These are phyloP conservation scores for Cygnus olor DNA, from an alignment of 2,797 vertebrate genomes.

Conservation along the genomic window DNA sequence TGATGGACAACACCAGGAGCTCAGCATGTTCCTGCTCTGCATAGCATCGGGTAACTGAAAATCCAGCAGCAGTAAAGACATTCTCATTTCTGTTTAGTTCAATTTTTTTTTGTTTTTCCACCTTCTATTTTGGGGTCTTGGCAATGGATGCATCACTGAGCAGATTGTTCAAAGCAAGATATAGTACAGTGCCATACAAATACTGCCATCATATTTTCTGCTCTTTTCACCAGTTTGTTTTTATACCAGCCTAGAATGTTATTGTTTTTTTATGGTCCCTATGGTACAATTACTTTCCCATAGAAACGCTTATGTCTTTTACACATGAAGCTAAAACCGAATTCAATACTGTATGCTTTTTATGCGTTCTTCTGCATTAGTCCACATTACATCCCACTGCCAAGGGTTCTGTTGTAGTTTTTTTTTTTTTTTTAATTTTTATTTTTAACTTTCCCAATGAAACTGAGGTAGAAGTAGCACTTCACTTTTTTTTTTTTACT, in stretches of 20 bases:
- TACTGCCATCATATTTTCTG: not conserved
- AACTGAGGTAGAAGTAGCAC: not conserved
- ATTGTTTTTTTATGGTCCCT: not conserved
- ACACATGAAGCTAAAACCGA: constrained; percentile 33
- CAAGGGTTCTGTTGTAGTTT: not conserved
- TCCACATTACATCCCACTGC: not conserved
- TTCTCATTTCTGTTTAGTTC: not conserved
- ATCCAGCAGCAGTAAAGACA: not conserved
- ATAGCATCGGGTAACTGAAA: not conserved
- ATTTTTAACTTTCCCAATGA: not conserved
- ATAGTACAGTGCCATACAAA: not conserved
- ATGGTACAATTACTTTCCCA: not conserved
- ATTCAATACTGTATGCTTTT: not conserved
- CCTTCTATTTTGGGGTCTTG: not conserved
- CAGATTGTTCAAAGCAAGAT: constrained; percentile 25
- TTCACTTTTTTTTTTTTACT: not conserved
- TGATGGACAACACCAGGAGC: not conserved
- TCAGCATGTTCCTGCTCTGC: fast-evolving
- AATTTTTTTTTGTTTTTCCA: not conserved
- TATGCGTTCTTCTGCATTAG: not conserved
- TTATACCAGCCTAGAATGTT: constrained; percentile 16
- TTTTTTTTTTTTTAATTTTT: not conserved
- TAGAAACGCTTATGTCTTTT: not conserved
- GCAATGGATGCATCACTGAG: not conserved
- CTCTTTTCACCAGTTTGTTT: not conserved